These are phyloP conservation scores for Pomatostomus ruficeps DNA, from an alignment of 2,113 vertebrate species.

Conservation along the genomic window DNA sequence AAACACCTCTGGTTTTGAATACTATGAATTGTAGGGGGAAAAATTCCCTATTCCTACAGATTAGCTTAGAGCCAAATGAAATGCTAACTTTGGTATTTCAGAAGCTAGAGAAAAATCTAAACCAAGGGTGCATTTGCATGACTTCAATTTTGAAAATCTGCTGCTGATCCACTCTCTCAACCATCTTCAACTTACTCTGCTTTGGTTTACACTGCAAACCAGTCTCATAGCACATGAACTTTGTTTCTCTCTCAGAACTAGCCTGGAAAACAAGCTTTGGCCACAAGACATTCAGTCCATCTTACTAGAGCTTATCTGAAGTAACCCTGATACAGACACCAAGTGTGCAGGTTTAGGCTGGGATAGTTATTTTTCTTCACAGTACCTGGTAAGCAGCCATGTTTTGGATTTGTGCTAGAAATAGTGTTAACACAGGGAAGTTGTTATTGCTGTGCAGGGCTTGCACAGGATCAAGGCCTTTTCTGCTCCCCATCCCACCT, in stretches of 20 bases:
- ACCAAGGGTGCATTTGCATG: not conserved
- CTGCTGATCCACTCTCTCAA: not conserved
- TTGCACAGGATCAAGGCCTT: not conserved
- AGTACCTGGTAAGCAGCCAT: not conserved
- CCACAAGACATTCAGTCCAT: not conserved
- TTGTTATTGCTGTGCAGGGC: not conserved
- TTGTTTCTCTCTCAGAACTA: not conserved
- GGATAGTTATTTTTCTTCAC: not conserved
- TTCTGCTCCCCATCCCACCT: not conserved
- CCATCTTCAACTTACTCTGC: not conserved
- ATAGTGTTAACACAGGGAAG: not conserved
- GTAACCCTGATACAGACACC: not conserved
- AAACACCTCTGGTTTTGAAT: not conserved
- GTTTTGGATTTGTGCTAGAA: not conserved
- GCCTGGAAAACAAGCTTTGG: not conserved
- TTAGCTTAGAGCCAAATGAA: not conserved
- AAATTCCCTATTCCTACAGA: not conserved
- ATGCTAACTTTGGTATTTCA: not conserved
- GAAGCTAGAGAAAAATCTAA: not conserved
- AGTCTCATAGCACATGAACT: not conserved
- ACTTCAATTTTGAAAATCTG: not conserved
- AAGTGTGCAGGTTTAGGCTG: not conserved
- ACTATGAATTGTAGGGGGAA: fast-evolving
- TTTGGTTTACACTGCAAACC: not conserved
- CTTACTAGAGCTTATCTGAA: not conserved